phyloP scores from a whole-genome alignment of 1,140 invertebrate species.

The Aporrectodea caliginosa region DNA sequence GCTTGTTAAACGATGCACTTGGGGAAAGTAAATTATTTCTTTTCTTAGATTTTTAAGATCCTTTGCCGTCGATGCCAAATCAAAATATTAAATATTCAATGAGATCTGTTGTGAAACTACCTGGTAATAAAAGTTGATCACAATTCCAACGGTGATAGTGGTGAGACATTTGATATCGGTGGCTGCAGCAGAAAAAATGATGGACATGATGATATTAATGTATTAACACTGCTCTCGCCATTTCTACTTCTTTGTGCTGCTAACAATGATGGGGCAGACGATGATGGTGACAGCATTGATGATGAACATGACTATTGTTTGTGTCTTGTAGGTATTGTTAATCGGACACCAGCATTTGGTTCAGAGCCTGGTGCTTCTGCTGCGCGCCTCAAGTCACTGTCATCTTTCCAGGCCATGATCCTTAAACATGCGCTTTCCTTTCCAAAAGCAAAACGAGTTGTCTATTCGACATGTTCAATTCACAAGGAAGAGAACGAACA shows the following conservation, averaged over 20 bases:
- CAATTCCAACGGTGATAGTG: too few species aligned
- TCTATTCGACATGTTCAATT: constrained; percentile 93
- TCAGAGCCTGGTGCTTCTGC: neutral
- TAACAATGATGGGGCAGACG: too few species aligned
- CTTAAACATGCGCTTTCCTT: constrained; percentile 81
- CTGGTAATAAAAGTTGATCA: too few species aligned
- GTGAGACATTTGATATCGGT: neutral
- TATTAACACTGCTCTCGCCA: neutral
- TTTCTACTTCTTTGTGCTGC: too few species aligned
- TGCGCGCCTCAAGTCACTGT: constrained; percentile 56
- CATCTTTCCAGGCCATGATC: constrained; percentile 78
- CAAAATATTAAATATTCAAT: too few species aligned
- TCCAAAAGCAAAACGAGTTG: constrained; percentile 74
- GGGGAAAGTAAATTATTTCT: too few species aligned
- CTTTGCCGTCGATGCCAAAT: too few species aligned
- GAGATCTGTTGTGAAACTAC: too few species aligned
- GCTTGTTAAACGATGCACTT: too few species aligned
- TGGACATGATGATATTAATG: neutral
- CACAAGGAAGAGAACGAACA: constrained; percentile 87
- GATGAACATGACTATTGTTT: neutral
- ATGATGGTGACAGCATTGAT: too few species aligned
- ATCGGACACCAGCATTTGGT: neutral
- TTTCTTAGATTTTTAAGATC: too few species aligned
- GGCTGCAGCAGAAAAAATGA: neutral
- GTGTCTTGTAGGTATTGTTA: constrained; percentile 60